Evolutionary conservation across 2,797 vertebrate genomes (phyloP).

Genomic region (Brachyrhaphis roseni): DNA sequence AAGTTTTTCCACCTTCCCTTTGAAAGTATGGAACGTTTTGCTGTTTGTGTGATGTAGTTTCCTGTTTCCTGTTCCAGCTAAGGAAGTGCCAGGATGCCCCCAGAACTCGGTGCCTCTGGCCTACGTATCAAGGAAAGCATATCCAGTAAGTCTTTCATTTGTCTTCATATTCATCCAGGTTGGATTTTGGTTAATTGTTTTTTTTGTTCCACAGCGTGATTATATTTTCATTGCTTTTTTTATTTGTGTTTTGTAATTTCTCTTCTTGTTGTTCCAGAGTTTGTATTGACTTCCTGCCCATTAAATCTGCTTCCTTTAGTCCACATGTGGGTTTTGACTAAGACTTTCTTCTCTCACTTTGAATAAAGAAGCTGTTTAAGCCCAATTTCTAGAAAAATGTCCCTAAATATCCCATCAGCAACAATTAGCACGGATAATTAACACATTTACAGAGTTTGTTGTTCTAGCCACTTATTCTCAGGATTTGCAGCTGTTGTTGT

Average conservation of each 20-base stretch:
- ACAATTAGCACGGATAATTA: not conserved
- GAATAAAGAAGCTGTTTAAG: not conserved
- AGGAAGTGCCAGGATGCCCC: slow-evolving; percentile 81
- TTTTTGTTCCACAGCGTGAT: not conserved
- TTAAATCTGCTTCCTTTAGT: slow-evolving; percentile 45
- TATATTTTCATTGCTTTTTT: slow-evolving; percentile 17
- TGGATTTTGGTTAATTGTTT: slow-evolving; percentile 27
- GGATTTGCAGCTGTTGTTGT: not conserved
- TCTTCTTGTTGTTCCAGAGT: slow-evolving; percentile 31
- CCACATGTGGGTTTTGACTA: slow-evolving; percentile 6
- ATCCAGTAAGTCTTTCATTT: slow-evolving; percentile 82
- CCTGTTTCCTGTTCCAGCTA: slow-evolving; percentile 81
- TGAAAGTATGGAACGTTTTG: slow-evolving; percentile 46
- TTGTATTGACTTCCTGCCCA: slow-evolving; percentile 21
- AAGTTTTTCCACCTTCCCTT: not conserved
- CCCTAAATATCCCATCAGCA: too few species aligned
- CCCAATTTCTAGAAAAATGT: not conserved
- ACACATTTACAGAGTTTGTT: not conserved
- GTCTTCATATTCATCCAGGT: slow-evolving; percentile 5
- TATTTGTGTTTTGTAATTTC: slow-evolving; percentile 7
- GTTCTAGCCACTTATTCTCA: not conserved
- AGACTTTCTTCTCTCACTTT: slow-evolving; percentile 4
- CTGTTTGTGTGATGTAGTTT: slow-evolving; percentile 66
- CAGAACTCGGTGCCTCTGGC: slow-evolving; percentile 87
- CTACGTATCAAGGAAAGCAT: slow-evolving; percentile 90